These are phyloP conservation scores for Apaloderma vittatum DNA, from an alignment of 2,113 vertebrate genomes.

Conservation along the genomic window DNA sequence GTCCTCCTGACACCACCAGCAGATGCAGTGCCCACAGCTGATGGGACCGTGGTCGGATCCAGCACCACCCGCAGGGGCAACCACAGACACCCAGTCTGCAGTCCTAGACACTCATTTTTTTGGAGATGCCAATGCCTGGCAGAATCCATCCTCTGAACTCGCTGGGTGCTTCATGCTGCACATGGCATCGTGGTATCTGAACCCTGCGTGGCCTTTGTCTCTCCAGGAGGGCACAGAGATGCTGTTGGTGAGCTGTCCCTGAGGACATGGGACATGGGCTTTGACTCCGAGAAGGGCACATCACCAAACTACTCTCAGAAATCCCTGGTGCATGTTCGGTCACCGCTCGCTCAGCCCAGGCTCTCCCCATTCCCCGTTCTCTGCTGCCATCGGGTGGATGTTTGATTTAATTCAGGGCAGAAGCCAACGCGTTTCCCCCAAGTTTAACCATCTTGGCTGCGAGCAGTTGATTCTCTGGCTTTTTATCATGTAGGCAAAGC, in stretches of 20 bases:
- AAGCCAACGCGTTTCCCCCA: rapidly evolving
- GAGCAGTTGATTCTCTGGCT: rapidly evolving
- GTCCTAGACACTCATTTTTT: rapidly evolving
- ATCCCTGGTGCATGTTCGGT: rapidly evolving
- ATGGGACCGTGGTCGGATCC: rapidly evolving
- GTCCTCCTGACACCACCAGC: no score
- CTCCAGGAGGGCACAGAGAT: background rate
- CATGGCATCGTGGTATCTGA: rapidly evolving
- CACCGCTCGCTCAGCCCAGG: rapidly evolving
- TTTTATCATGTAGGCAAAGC: background rate
- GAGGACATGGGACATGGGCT: rapidly evolving
- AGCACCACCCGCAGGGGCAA: rapidly evolving
- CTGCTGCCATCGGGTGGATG: constrained; percentile 69
- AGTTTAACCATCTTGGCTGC: background rate
- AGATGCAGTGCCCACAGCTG: rapidly evolving
- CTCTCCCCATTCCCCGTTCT: constrained; percentile 15
- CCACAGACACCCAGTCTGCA: rapidly evolving
- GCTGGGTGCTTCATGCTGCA: rapidly evolving
- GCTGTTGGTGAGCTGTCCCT: no score
- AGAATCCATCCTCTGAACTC: rapidly evolving
- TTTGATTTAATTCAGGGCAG: background rate
- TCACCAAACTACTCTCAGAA: rapidly evolving
- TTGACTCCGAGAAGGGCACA: rapidly evolving
- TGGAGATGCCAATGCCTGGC: background rate
- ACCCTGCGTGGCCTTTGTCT: rapidly evolving